Conservation (phyloP, 2,888 invertebrate species). For the Andrena minutula region DNA sequence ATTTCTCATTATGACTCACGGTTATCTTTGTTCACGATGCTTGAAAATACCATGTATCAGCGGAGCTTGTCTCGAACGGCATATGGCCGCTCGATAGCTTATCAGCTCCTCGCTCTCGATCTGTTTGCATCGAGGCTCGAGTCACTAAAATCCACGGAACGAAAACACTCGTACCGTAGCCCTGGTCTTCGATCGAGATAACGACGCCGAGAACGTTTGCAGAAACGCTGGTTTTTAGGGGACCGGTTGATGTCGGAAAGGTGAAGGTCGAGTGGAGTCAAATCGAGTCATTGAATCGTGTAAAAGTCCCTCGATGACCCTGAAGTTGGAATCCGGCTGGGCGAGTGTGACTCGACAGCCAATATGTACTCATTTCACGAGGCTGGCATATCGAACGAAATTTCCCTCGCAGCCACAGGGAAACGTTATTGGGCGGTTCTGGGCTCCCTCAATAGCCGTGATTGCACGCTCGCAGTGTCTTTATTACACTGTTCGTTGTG, state of each 20-base stretch:
- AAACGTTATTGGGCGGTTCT: too few species aligned
- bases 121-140: not conserved
- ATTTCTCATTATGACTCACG: conserved; percentile 23
- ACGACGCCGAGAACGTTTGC: not conserved
- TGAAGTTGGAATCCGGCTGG: conserved; percentile 64
- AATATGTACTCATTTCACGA: conserved; percentile 26
- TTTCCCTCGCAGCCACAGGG: not conserved
- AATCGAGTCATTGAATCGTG: conserved; percentile 47
- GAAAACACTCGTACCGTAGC: not conserved
- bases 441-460: too few species aligned
- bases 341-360: conserved; percentile 54
- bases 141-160: not conserved
- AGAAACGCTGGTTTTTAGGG: conserved; percentile 21
- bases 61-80: not conserved
- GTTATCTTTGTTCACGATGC: conserved; percentile 1
- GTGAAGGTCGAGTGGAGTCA: conserved; percentile 43
- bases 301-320: conserved; percentile 44
- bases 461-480: not conserved
- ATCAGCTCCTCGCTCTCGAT: conserved; percentile 21
- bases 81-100: conserved; percentile 50
- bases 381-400: conserved; percentile 1
- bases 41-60: conserved; percentile 28
- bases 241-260: conserved; percentile 41
- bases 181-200: not conserved
- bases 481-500: not conserved